Conservation (phyloP, 2,888 invertebrate species). For the Pristionchus exspectatus region DNA sequence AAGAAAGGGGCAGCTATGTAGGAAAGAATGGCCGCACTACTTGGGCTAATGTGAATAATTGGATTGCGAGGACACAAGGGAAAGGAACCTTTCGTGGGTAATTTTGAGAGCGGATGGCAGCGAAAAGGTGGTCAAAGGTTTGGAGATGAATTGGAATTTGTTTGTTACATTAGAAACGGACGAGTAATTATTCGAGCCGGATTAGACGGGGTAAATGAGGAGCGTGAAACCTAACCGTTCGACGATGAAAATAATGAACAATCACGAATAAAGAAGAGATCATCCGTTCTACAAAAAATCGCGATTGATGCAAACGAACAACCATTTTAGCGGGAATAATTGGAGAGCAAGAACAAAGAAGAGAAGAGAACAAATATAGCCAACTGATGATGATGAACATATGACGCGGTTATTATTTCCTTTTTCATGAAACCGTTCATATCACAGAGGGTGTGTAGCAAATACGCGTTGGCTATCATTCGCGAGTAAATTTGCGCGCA, state of each 20-base stretch:
- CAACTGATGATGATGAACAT: too few relatives aligned
- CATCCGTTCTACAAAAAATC: not conserved
- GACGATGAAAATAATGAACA: not conserved
- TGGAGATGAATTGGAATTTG: too few relatives aligned
- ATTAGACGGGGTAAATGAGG: not conserved
- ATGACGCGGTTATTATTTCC: too few relatives aligned
- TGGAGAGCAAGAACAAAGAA: too few relatives aligned
- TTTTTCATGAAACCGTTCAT: too few relatives aligned
- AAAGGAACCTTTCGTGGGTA: not conserved
- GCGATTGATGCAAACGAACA: not conserved
- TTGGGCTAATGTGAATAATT: conserved; percentile 49
- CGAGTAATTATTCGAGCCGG: not conserved
- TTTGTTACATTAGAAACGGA: not conserved
- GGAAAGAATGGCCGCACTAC: conserved; percentile 36
- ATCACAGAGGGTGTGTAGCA: too few relatives aligned
- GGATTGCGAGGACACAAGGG: not conserved
- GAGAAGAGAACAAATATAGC: too few relatives aligned
- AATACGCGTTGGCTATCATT: not conserved
- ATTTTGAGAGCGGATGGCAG: not conserved
- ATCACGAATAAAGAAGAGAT: not conserved
- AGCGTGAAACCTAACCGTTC: not conserved
- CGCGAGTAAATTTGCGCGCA: not conserved
- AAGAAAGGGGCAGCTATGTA: not conserved
- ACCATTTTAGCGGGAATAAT: too few relatives aligned
- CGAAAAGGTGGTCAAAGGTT: too few relatives aligned